These are phyloP conservation scores for Sander lucioperca DNA, from an alignment of 2,113 vertebrate species.

Conservation along the genomic window DNA sequence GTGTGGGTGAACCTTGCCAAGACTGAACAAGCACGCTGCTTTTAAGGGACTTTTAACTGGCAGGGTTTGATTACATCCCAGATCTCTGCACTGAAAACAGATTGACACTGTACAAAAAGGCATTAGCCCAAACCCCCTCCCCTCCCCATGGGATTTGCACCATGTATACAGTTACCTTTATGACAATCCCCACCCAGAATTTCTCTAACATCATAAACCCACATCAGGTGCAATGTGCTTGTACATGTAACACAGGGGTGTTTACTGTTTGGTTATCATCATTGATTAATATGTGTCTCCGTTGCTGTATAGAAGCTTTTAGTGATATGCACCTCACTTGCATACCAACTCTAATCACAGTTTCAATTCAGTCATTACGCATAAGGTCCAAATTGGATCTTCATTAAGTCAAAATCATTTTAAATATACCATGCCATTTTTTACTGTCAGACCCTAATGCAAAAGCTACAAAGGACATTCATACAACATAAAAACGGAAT, in stretches of 20 bases:
- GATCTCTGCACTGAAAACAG: slow-evolving; percentile 75
- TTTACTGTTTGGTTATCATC: slow-evolving; percentile 42
- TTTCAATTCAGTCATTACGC: not conserved
- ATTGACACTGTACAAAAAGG: slow-evolving; percentile 75
- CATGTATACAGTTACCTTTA: slow-evolving; percentile 70
- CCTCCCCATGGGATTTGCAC: slow-evolving; percentile 60
- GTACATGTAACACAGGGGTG: slow-evolving; percentile 20
- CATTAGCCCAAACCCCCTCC: slow-evolving; percentile 54
- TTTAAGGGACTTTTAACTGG: slow-evolving; percentile 78
- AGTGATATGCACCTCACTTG: not conserved
- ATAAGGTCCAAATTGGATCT: not conserved
- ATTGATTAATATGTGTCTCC: not conserved
- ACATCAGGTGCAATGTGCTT: slow-evolving; percentile 58
- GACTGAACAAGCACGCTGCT: slow-evolving; percentile 76
- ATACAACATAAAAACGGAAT: not conserved
- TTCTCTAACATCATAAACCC: slow-evolving; percentile 56
- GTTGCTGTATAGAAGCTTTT: not conserved
- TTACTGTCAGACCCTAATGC: not conserved
- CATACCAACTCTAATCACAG: not conserved
- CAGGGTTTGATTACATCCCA: slow-evolving; percentile 83
- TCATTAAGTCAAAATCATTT: not conserved
- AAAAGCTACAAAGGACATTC: not conserved
- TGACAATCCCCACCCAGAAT: slow-evolving; percentile 50
- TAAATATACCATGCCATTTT: not conserved
- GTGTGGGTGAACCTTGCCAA: slow-evolving; percentile 51